Evolutionary conservation across 2,888 invertebrate genomes (phyloP), one percentile per base, ranked within the genome.

Genomic region (Erebia aethiops): DNA sequence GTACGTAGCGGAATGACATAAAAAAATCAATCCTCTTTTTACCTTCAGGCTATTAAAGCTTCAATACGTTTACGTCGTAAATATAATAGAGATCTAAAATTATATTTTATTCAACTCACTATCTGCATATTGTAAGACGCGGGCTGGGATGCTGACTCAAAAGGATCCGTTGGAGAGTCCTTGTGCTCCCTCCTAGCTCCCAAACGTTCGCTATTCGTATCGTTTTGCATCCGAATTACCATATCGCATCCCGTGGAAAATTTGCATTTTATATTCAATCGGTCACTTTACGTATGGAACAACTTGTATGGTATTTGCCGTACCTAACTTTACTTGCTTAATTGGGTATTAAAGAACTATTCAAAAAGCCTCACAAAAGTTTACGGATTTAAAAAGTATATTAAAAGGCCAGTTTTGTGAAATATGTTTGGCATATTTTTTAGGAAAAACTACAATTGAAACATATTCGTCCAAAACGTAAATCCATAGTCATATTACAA

Each of bases 131-230:
- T 21, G 46, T 57, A 43, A 66, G 66, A 66, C 66, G 56, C 43
- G 46, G 2, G 57, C 16, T 2, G 18, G 16, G 21, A 14, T 14
- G 46, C 21, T 14, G 62, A 18, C 54, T 66, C 56, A 43, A 56
- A 56, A 66, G 56, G 56, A 56, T 56, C 46, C 56, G 13, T 43
- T 61, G 16, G 54, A 66, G 66, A 57, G 66, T 46, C 56, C 56
- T 65, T 56, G 4, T 43, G 57, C 21, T 9, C 65, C 66, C 67
- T 70, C 76, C 76, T 71, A 61, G 75, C 68, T 70, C 76, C 77
- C 71, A 67, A 77, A 73, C 74, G 74, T 75, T 75, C 73, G 76
- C 76, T 75, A 79, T 81, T 81, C 81, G 79, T 79, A 75, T 75
- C 77, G 75, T 78, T 77, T 74, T 74, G 75, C 74, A 74, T 73